These are phyloP conservation scores for Sprattus sprattus DNA, from an alignment of 2,113 vertebrate genomes.

Conservation along the genomic window DNA sequence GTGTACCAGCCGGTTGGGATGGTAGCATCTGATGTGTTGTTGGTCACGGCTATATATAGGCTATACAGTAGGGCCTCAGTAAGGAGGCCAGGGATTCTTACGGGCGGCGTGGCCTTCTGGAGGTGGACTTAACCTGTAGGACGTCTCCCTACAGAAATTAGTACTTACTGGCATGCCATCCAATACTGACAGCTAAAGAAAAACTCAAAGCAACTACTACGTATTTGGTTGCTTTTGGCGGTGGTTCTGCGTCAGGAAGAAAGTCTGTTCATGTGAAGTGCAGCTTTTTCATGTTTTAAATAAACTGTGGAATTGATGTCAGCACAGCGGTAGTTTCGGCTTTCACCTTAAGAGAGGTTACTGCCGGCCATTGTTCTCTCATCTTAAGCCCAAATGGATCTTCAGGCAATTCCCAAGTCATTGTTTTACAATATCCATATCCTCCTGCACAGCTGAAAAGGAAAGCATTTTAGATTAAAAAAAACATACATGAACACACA, in stretches of 20 bases:
- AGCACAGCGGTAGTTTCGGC: neutral
- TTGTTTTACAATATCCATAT: constrained; percentile 26
- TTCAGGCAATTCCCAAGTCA: constrained; percentile 26
- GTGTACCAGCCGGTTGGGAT: no score
- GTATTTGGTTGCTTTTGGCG: no score
- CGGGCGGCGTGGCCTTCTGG: no score
- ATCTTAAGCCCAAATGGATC: neutral
- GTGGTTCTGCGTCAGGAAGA: neutral
- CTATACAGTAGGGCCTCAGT: no score
- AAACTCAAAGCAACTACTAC: no score
- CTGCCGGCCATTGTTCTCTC: neutral
- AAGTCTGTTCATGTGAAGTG: neutral
- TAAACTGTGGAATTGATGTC: neutral
- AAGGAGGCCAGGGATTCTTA: no score
- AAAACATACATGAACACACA: neutral
- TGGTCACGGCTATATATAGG: no score
- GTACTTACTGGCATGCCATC: no score
- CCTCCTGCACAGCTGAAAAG: neutral
- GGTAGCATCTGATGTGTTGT: no score
- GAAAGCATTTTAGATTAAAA: neutral
- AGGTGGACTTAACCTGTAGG: no score
- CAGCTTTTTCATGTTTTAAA: neutral
- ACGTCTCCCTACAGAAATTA: no score
- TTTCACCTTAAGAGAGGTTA: neutral
- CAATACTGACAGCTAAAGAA: no score